A percentile compares a stretch with the other conserved stretches of the same genome.
Evolutionary conservation across 2,888 invertebrate species (phyloP).

Genomic region (Syrphus vitripennis): DNA sequence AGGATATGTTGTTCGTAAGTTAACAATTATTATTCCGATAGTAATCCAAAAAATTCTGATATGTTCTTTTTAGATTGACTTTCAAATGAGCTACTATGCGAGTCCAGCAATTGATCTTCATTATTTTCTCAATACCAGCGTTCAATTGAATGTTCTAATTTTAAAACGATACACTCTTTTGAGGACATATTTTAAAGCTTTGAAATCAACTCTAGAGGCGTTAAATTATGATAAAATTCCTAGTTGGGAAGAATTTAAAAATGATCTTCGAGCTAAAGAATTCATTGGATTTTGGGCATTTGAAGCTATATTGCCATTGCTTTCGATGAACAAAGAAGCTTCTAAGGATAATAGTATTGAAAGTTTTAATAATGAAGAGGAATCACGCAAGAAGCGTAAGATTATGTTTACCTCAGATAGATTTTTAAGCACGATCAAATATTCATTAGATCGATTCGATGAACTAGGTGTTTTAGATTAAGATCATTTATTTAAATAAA

Average conservation of each 20-base stretch:
- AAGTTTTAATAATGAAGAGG: constrained; percentile 76
- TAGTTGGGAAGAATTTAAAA: constrained; percentile 75
- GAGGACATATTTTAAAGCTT: constrained; percentile 76
- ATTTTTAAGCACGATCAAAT: constrained; percentile 77
- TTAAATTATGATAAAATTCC: constrained; percentile 76
- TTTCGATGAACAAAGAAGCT: constrained; percentile 79
- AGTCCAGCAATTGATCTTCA: constrained; percentile 81
- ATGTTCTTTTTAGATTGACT: constrained; percentile 76
- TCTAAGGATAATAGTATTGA: constrained; percentile 78
- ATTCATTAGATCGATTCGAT: constrained; percentile 77
- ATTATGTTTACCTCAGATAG: constrained; percentile 79
- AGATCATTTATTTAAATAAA: neutral
- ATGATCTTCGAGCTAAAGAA: constrained; percentile 76
- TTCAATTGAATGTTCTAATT: constrained; percentile 77
- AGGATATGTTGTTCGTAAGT: neutral
- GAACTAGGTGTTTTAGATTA: constrained; percentile 78
- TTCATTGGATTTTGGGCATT: constrained; percentile 79
- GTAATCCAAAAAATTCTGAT: neutral
- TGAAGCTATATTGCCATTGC: constrained; percentile 79
- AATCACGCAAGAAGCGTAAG: constrained; percentile 78
- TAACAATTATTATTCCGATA: neutral
- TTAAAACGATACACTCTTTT: constrained; percentile 77
- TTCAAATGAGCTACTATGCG: constrained; percentile 79
- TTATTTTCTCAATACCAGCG: constrained; percentile 80
- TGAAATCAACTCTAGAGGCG: constrained; percentile 75